Base-by-base conservation (phyloP, 2,797 vertebrate genomes). In the Bradypodion ventrale region DNA sequence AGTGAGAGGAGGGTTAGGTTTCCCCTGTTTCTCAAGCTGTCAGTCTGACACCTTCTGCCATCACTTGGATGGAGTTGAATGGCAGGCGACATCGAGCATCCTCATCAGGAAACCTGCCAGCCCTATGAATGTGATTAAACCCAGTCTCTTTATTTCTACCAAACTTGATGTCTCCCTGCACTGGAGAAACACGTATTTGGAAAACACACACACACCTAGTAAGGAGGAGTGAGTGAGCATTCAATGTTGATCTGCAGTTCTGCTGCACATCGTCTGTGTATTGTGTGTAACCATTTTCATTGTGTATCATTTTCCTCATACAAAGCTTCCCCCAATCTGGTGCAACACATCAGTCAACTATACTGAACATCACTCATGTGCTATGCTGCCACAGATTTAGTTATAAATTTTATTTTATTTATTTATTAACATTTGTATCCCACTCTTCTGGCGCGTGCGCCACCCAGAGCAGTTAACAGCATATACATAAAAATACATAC, bases 31-130 rank as follows among this genome's bases (percentile, higher is more conserved):
- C 35, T 32, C 78, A 49, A 63, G 40, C 49, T 10, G 70, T 80
- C 75, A 85, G 59, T 56, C 72, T 81, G 62, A 49, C 65, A 32
- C 87, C 27, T 75, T 85, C 60, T 87, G 70, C n/a, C 49, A 1
- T 0, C 83, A 25, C 9, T 82, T 42, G 32, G 56, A 32, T 63
- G 63, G 23, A 69, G 25, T n/a, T 78, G 35, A 49, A 75, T 75
- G 40, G 1, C 85, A 87, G 25, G 37, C 29, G 59, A 74, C 68
- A 1, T 0, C 63, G 49, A 21, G 1, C 84, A 77, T 62, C 42
- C 52, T 35, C 32, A 4, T 75, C 76, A 49, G 66, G 79, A 82
- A 82, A 32, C 65, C 7, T 85, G 79, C 73, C 78, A 85, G 73
- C 40, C 25, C 32, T 70, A 16, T 42, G 65, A 77, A 59, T 49